Percentiles rank a stretch among this genome's conserved stretches.
Evolutionary conservation across 2,888 invertebrate genomes (phyloP).

Genomic region (Sinelater perroti): DNA sequence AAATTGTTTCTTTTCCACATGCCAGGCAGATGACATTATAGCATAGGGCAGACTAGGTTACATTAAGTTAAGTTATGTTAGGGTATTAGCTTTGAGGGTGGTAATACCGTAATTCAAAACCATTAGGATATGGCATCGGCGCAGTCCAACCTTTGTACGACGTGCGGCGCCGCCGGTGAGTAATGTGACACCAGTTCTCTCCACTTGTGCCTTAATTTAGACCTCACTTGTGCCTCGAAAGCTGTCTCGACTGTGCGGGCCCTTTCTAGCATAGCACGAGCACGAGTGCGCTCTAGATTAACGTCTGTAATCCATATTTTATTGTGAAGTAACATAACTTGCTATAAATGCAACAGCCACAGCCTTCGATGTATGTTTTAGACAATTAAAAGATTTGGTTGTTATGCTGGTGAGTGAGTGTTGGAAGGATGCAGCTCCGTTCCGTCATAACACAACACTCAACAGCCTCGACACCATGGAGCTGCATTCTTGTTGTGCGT

Average conservation of each 20-base stretch:
- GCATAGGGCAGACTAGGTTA: slow-evolving; percentile 24
- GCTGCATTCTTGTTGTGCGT: not conserved
- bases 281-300: slow-evolving; percentile 13
- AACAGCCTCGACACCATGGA: too few relatives aligned
- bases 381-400: too few relatives aligned
- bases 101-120: slow-evolving; percentile 62
- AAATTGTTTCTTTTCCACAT: slow-evolving; percentile 26
- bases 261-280: not conserved
- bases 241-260: not conserved
- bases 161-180: slow-evolving; percentile 62
- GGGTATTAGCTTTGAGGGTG: slow-evolving; percentile 56
- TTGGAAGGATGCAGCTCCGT: not conserved
- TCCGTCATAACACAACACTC: too few relatives aligned
- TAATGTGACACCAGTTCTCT: slow-evolving; percentile 52
- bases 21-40: slow-evolving; percentile 5
- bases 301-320: slow-evolving; percentile 22
- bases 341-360: slow-evolving; percentile 15
- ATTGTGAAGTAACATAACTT: slow-evolving; percentile 29
- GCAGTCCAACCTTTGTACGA: slow-evolving; percentile 61
- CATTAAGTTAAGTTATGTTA: slow-evolving; percentile 39
- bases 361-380: not conserved
- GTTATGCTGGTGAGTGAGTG: slow-evolving; percentile 2
- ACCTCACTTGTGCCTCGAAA: slow-evolving; percentile 35
- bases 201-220: slow-evolving; percentile 14
- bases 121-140: slow-evolving; percentile 62